Evolutionary conservation across 2,888 invertebrate genomes (phyloP).

Genomic region (Nephrotoma guestfalica): DNA sequence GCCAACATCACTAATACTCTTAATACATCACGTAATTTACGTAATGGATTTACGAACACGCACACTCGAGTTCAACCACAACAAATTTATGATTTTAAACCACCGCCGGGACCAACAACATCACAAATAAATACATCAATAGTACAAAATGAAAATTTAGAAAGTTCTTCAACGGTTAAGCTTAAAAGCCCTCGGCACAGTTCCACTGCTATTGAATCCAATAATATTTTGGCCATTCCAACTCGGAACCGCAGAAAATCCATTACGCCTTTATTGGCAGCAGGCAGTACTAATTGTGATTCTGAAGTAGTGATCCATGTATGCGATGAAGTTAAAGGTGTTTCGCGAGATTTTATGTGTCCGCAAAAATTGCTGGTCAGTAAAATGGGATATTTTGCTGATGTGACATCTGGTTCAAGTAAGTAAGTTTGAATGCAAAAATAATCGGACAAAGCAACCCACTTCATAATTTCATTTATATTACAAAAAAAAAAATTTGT

Average conservation of each 20-base stretch:
- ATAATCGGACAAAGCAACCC: neutral
- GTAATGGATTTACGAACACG: neutral
- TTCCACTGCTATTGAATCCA: neutral
- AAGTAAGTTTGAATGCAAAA: slow-evolving; percentile 7
- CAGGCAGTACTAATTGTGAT: slow-evolving; percentile 26
- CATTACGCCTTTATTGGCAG: neutral
- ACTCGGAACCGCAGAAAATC: neutral
- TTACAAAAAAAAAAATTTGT: slow-evolving; percentile 17
- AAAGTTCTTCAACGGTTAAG: neutral
- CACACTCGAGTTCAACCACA: neutral
- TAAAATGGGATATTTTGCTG: slow-evolving; percentile 93
- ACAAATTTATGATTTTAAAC: slow-evolving; percentile 1
- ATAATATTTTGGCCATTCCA: neutral
- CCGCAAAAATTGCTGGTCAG: slow-evolving; percentile 70
- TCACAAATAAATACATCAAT: neutral
- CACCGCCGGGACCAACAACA: neutral
- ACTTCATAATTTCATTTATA: slow-evolving; percentile 16
- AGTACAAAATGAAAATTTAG: neutral
- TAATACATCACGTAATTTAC: neutral
- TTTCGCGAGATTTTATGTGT: slow-evolving; percentile 80
- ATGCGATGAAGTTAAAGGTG: slow-evolving; percentile 82
- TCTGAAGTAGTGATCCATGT: slow-evolving; percentile 87
- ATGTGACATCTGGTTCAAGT: slow-evolving; percentile 53
- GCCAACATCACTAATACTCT: neutral
- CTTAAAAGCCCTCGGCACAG: neutral